Evolutionary conservation across 2,888 invertebrate genomes (phyloP), one percentile per base, ranked within the genome.

Genomic region (Zele albiditarsus): DNA sequence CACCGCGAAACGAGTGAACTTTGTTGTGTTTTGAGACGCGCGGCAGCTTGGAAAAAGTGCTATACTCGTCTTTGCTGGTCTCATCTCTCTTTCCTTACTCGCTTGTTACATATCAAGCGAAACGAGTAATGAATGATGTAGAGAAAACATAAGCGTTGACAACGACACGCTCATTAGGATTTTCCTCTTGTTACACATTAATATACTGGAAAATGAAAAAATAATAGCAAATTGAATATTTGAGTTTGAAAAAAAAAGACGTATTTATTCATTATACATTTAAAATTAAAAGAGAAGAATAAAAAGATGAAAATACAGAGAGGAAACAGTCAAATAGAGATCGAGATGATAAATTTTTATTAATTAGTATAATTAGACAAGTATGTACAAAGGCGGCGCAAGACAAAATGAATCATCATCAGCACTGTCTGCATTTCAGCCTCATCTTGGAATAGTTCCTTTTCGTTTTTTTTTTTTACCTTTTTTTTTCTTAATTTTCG

Each of bases 311-410:
- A 6, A 31, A 46, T 14, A 49, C 14, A 23, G 16, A 49, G n/a
- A 38, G 23, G 3, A 62, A 71, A 42, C 25, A 38, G 42, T 49
- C 33, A 71, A 38, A 71, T 38, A 62, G 62, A 42, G 58, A 65
- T 79, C 74, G 77, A 73, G 78, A 75, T 77, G 79, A 78, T 78
- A 70, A 73, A 76, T 76, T 76, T 80, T 79, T 78, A 77, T 80
- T 78, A 74, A 74, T 84, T 81, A 78, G 82, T 81, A n/a, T 75
- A 71, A 80, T 80, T 78, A 80, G 84, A 82, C 81, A 81, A 82
- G 78, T 85, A 85, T 85, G 80, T 85, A 85, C 84, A 85, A 82
- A 81, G 82, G 81, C 78, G 77, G 65, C 82, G 78, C 76, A 80
- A 74, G 20, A 76, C 77, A 68, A 74, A 81, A 82, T 76, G 78